Evolutionary conservation across 2,888 invertebrate genomes (phyloP), one percentile per base, ranked within the genome.

Genomic region (Mythimna impura): DNA sequence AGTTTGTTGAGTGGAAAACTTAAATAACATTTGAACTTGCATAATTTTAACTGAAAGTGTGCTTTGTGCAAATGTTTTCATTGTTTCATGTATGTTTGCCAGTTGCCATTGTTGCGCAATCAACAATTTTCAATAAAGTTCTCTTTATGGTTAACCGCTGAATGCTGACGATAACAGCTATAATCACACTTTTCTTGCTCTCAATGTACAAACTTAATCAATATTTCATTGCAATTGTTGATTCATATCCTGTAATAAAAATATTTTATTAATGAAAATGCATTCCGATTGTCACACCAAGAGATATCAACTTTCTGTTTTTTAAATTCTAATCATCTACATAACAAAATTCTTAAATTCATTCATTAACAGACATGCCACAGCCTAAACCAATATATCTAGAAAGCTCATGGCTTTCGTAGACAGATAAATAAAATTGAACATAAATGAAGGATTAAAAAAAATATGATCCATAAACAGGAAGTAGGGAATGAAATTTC

Each of bases 101-200:
- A 86, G 76, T 90, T 86, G 89, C 92, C 93, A 94, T 94, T 95
- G 95, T 95, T 95, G 93, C 93, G 94, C 91, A 95, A 95, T 95
- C 93, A 93, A 93, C 87, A 92, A 92, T 94, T 94, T 95, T 93
- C 95, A 95, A 95, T 96, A 95, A 94, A 94, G 90, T 91, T 88
- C 92, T 90, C 88, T 91, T 92, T 94, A 93, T 93, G 93, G 93
- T 90, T 92, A 92, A 90, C 89, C 62, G 68, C 80, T 90, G 89
- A 88, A 89, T 86, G 89, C 87, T 89, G 89, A 88, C 87, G 93
- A 94, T 94, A 94, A 94, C 91, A 86, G 68, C 84, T 86, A 85
- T 86, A 85, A 85, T 85, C 81, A 85, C 81, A 87, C 78, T 86
- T 84, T 90, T 87, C 86, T 89, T 86, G 84, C 79, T 86, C 85